These are phyloP conservation scores for Sorex maritimensis DNA, from an alignment of 2,797 vertebrate species.

Conservation along the genomic window DNA sequence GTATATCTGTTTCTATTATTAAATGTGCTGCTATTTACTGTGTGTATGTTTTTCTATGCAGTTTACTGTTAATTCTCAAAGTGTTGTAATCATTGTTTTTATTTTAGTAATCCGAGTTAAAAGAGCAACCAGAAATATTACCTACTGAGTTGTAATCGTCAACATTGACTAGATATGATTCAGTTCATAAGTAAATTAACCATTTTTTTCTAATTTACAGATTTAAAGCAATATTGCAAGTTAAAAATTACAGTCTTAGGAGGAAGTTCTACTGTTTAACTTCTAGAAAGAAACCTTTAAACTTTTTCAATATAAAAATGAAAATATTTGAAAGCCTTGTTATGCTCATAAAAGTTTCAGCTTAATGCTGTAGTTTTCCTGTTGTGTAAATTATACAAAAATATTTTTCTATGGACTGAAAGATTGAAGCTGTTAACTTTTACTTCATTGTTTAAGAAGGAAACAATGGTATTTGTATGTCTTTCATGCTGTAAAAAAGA, in stretches of 20 bases:
- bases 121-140: conserved; percentile 61
- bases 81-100: conserved; percentile 45
- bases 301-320: conserved; percentile 72
- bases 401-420: conserved; percentile 21
- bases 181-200: conserved; percentile 60
- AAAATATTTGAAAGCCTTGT: conserved; percentile 81
- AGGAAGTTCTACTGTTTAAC: conserved; percentile 66
- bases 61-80: conserved; percentile 65
- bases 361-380: conserved; percentile 86
- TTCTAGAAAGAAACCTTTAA: conserved; percentile 82
- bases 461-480: conserved; percentile 88
- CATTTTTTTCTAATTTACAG: conserved; percentile 23
- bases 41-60: conserved; percentile 55
- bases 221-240: conserved; percentile 68
- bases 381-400: background rate
- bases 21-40: conserved; percentile 73
- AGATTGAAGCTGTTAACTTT: conserved; percentile 85
- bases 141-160: conserved; percentile 61
- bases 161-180: conserved; percentile 70
- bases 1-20: conserved; percentile 73
- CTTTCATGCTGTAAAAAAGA: conserved; percentile 91
- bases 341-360: conserved; percentile 71
- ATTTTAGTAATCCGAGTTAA: conserved; percentile 80
- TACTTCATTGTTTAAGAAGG: conserved; percentile 79
- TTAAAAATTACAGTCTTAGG: conserved; percentile 56